These are phyloP conservation scores for Scaptomyza graminum DNA, from an alignment of 1,140 invertebrate species.

Conservation along the genomic window DNA sequence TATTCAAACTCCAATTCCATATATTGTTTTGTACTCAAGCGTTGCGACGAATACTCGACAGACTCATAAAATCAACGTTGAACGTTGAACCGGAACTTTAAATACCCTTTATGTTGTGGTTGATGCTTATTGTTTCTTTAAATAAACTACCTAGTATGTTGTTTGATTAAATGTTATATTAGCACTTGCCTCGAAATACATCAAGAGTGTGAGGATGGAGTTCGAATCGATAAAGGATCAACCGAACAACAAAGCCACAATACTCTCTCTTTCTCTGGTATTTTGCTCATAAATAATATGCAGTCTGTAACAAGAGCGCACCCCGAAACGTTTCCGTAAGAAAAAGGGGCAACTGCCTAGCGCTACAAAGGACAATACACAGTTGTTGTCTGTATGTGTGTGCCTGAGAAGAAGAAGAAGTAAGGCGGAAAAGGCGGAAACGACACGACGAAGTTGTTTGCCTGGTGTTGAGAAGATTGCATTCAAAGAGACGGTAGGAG, in stretches of 20 bases:
- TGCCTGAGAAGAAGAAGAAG: background rate
- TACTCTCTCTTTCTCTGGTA: background rate
- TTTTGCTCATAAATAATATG: slow-evolving; percentile 2
- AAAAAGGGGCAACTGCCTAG: slow-evolving; percentile 20
- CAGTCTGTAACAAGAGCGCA: slow-evolving; percentile 36
- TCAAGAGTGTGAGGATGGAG: too few species aligned
- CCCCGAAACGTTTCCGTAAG: slow-evolving; percentile 28
- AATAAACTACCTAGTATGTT: too few species aligned
- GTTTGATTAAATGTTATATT: background rate
- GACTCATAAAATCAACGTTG: slow-evolving; percentile 34
- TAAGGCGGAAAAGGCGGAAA: slow-evolving; percentile 17
- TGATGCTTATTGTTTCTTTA: background rate
- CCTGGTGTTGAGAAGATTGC: slow-evolving; percentile 47
- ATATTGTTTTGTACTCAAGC: slow-evolving; percentile 38
- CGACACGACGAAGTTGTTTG: slow-evolving; percentile 44
- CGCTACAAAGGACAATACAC: slow-evolving; percentile 9
- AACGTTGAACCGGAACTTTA: background rate
- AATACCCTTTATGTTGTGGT: background rate
- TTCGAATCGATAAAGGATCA: slow-evolving; percentile 2
- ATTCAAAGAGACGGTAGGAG: slow-evolving; percentile 12
- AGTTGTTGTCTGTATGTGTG: slow-evolving; percentile 4
- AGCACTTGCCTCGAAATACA: too few species aligned
- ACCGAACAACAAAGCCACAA: background rate
- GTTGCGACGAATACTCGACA: slow-evolving; percentile 35
- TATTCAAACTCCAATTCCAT: slow-evolving; percentile 8